Base-by-base conservation (phyloP, 2,888 invertebrate species). In the Drosophila diplacantha region DNA sequence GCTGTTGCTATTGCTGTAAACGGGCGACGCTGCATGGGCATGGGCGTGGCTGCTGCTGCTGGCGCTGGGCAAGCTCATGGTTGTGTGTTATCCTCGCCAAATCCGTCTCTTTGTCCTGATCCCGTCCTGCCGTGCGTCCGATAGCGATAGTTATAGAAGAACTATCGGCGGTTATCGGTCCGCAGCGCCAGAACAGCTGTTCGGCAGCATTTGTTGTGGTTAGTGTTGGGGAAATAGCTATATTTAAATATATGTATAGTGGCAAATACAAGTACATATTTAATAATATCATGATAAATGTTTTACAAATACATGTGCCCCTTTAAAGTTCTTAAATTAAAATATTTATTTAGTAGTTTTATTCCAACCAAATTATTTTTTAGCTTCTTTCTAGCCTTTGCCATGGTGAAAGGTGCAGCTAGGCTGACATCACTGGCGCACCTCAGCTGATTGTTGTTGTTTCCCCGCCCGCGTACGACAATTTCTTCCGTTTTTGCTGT, bases 31-130 rank as follows among this genome's bases (percentile, higher is more conserved):
- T 35, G 69, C 71, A 49, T 74, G 70, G 66, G 72, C 76, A 38
- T 58, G 58, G n/a, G 43, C 58, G 43, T 58, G 58, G 44, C 38
- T 53, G 43, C 53, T 67, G 22, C 70, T 78, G 64, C 63, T 77
- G 47, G 69, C 80, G 77, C 72, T 78, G 64, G 78, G 83, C 69
- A 78, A 71, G 74, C 69, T 78, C 78, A 78, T 81, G 41, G 37
- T 67, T 53, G 43, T 46, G 66, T 74, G 16, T 29, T 37, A 53
- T 52, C 53, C 53, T 69, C 55, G 44, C 58, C 56, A 63, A 44
- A 58, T 64, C 57, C 72, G 71, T 67, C 22, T 63, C 39, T 62
- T 56, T 60, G 55, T 75, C 81, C 76, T 75, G 81, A 81, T 79
- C 76, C 79, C 53, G 64, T 75, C 79, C 79, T 75, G 79, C 73